A percentile compares a stretch with the other conserved stretches of the same genome.
Conservation (phyloP, 1,140 invertebrate genomes). For the Zophobas atratus region DNA sequence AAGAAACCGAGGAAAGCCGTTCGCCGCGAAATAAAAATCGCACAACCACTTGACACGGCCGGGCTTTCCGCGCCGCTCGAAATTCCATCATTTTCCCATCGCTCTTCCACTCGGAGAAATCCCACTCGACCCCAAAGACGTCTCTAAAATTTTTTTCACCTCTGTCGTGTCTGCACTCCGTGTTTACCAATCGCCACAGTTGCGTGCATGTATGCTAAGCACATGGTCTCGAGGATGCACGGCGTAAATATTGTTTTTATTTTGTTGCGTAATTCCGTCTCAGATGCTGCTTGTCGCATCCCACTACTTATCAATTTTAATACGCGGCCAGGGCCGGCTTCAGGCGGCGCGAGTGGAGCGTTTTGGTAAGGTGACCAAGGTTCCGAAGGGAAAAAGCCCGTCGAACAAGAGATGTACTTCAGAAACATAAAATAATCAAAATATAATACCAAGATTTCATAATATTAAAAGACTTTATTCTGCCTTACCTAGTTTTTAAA, state of each 20-base stretch:
- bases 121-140: background rate
- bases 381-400: no score
- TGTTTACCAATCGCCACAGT: background rate
- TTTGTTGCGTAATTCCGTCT: conserved; percentile 16
- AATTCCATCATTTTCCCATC: background rate
- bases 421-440: no score
- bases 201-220: background rate
- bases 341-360: no score
- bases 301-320: background rate
- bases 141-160: background rate
- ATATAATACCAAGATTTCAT: no score
- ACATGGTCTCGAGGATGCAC: conserved; percentile 13
- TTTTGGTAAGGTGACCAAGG: no score
- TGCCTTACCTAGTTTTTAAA: no score
- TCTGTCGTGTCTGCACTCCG: background rate
- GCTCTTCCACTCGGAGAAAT: background rate
- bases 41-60: no score
- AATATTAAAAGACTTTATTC: no score
- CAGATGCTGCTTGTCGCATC: background rate
- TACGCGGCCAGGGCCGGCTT: background rate
- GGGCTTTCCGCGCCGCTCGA: no score
- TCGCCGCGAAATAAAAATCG: no score
- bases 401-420: no score
- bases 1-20: background rate
- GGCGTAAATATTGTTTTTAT: conserved; percentile 17